Percentiles rank a stretch among this genome's conserved stretches.
These are phyloP conservation scores for Porites divaricata DNA, from an alignment of 92 coral and sea anemone genomes.

Conservation along the genomic window DNA sequence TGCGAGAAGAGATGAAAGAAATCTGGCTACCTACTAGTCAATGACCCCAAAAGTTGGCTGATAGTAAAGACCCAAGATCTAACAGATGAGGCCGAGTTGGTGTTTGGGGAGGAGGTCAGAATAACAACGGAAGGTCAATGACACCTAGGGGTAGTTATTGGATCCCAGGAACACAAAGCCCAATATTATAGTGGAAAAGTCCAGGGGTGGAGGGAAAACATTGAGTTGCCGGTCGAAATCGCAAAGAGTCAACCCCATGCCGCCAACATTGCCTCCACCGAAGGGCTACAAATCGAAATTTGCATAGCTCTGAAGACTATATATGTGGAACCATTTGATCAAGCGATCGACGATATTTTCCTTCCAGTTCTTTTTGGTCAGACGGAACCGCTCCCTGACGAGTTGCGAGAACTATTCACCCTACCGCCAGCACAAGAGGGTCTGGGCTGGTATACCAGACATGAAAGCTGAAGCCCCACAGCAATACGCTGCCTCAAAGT, in stretches of 20 bases:
- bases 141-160: conserved; percentile 50
- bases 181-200: not conserved
- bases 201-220: not conserved
- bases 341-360: too few species aligned
- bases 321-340: too few species aligned
- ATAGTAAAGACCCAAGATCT: not conserved
- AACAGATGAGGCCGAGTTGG: not conserved
- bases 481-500: too few species aligned
- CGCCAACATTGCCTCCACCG: not conserved
- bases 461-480: too few species aligned
- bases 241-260: not conserved
- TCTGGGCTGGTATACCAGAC: too few species aligned
- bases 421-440: too few species aligned
- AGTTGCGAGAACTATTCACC: too few species aligned
- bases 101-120: not conserved
- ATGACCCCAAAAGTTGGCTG: conserved; percentile 35
- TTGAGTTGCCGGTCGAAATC: not conserved
- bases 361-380: too few species aligned
- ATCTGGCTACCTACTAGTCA: conserved; percentile 26
- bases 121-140: conserved; percentile 23
- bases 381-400: too few species aligned
- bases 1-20: conserved; percentile 13
- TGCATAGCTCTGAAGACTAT: too few species aligned
- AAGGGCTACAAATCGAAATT: too few species aligned
- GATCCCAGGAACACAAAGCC: not conserved